Percentiles rank a stretch among this genome's conserved stretches.
phyloP scores from a whole-genome alignment of 2,888 invertebrate species.

The Lacanobia oleracea region DNA sequence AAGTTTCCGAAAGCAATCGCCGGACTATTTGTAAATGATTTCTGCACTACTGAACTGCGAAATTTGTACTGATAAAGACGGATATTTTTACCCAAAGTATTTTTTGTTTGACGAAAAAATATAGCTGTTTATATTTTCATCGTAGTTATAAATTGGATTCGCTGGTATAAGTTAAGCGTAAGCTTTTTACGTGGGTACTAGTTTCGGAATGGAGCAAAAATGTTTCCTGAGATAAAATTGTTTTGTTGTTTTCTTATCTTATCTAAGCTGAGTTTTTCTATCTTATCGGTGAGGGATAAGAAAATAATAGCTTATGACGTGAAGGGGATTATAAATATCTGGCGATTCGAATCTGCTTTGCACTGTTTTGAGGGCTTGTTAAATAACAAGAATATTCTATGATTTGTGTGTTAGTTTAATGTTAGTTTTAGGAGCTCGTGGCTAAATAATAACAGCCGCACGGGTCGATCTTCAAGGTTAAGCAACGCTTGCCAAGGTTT shows the following conservation, averaged over 20 bases:
- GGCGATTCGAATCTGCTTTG: too few species aligned
- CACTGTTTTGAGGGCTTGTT: too few species aligned
- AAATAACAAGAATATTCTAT: too few species aligned
- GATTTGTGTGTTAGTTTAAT: too few species aligned
- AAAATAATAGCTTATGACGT: slow-evolving; percentile 7
- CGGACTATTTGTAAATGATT: slow-evolving; percentile 59
- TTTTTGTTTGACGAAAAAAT: slow-evolving; percentile 39
- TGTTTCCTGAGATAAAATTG: slow-evolving; percentile 8
- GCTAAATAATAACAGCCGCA: too few species aligned
- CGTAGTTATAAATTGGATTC: slow-evolving; percentile 49
- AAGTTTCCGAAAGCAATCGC: slow-evolving; percentile 46
- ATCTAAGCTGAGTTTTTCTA: slow-evolving; percentile 4
- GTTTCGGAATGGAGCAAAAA: slow-evolving; percentile 25
- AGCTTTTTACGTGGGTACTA: slow-evolving; percentile 10
- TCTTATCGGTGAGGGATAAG: not conserved
- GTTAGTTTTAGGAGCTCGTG: too few species aligned
- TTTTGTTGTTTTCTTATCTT: slow-evolving; percentile 5
- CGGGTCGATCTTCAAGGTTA: too few species aligned
- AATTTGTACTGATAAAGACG: slow-evolving; percentile 59
- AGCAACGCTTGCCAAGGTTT: too few species aligned
- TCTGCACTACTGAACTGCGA: slow-evolving; percentile 59
- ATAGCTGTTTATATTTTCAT: slow-evolving; percentile 46
- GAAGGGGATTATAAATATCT: not conserved
- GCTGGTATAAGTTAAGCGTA: slow-evolving; percentile 4
- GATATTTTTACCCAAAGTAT: slow-evolving; percentile 36